A percentile compares a stretch with the other conserved stretches of the same genome.
These are phyloP conservation scores for Phataginus tricuspis DNA, from an alignment of 2,797 vertebrate genomes.

Conservation along the genomic window DNA sequence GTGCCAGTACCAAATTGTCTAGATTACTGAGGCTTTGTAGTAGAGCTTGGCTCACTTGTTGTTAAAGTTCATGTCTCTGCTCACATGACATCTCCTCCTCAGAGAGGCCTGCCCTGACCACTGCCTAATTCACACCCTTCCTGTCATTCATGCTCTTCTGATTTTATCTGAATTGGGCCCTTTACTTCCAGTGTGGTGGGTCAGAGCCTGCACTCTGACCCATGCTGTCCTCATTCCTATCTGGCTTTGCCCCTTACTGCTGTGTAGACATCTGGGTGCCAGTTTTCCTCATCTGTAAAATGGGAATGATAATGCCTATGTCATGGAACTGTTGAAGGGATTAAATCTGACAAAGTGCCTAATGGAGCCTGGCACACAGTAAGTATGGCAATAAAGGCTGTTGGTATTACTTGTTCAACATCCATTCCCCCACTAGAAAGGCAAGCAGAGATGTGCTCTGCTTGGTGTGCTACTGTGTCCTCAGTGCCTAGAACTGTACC, in stretches of 20 bases:
- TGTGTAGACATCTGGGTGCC: neutral
- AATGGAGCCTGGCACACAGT: neutral
- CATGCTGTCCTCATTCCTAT: rapidly evolving
- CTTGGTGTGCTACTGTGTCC: neutral
- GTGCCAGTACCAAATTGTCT: too few relatives aligned
- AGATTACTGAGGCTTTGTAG: too few relatives aligned
- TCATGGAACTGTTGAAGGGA: neutral
- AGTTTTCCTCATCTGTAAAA: neutral
- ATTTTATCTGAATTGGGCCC: neutral
- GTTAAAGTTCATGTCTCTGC: neutral
- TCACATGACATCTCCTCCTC: neutral
- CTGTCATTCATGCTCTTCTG: neutral
- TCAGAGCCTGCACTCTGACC: neutral
- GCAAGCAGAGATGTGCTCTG: neutral
- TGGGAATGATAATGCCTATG: neutral
- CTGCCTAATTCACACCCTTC: neutral
- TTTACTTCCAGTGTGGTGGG: neutral
- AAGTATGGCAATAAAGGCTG: neutral
- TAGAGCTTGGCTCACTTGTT: too few relatives aligned
- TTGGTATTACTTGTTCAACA: neutral
- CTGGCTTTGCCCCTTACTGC: neutral
- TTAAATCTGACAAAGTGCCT: neutral
- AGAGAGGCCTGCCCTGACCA: neutral
- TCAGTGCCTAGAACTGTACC: neutral
- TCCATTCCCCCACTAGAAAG: neutral